Conservation (phyloP, 2,888 invertebrate genomes). For the Acanthosepion lycidas region DNA sequence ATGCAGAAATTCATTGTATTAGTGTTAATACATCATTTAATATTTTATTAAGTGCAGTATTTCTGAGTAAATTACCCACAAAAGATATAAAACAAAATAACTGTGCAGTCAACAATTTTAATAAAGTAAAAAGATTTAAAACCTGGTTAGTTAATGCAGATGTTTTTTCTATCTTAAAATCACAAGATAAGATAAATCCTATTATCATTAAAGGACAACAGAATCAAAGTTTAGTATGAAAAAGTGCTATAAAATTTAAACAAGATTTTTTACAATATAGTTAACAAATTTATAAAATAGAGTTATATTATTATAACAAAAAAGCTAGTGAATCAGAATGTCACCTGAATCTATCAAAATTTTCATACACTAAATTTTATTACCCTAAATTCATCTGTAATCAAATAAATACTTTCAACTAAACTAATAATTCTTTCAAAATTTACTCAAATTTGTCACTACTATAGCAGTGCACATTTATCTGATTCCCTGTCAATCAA, state of each 20-base stretch:
- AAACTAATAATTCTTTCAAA: too few species aligned
- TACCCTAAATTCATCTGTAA: too few species aligned
- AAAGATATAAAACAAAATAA: background rate
- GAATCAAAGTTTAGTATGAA: background rate
- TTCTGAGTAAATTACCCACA: too few species aligned
- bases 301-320: background rate
- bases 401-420: too few species aligned
- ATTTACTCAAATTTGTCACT: too few species aligned
- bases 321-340: background rate
- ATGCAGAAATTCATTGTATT: background rate
- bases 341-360: too few species aligned
- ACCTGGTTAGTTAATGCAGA: too few species aligned
- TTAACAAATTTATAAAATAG: background rate
- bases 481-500: too few species aligned
- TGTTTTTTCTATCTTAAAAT: background rate
- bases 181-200: background rate
- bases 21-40: background rate
- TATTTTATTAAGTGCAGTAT: background rate
- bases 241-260: background rate
- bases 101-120: background rate
- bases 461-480: too few species aligned
- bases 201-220: background rate
- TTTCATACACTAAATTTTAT: too few species aligned
- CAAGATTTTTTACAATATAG: background rate
- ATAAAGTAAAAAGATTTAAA: too few species aligned